Conservation (phyloP, 2,888 invertebrate genomes). For the Eledona agricola region DNA sequence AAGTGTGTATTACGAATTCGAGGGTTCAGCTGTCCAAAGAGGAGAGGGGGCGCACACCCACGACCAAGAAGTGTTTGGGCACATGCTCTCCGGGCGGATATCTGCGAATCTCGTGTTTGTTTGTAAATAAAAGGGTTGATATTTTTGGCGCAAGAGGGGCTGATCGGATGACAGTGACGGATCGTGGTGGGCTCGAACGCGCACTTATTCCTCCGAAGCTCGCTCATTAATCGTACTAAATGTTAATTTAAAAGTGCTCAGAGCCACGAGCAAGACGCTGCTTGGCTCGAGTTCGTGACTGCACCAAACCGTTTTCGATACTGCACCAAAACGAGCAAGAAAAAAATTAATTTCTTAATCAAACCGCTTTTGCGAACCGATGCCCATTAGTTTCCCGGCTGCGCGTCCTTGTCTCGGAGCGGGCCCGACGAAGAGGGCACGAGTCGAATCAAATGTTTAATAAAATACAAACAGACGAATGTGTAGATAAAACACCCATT, state of each 20-base stretch:
- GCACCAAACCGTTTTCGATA: constrained; percentile 26
- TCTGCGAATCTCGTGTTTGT: constrained; percentile 29
- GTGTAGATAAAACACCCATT: constrained; percentile 59
- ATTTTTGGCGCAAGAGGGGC: constrained; percentile 1
- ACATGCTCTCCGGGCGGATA: constrained; percentile 12
- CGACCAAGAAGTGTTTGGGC: constrained; percentile 16
- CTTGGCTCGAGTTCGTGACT: constrained; percentile 24
- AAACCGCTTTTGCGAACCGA: constrained; percentile 40
- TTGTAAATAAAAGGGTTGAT: constrained; percentile 29
- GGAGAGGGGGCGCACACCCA: constrained; percentile 9
- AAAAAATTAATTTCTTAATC: constrained; percentile 49
- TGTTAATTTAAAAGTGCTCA: too few relatives aligned
- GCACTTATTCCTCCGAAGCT: too few relatives aligned
- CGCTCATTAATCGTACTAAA: too few relatives aligned
- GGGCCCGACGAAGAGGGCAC: constrained; percentile 39
- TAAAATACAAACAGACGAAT: constrained; percentile 58
- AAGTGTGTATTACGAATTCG: constrained; percentile 23
- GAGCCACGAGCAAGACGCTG: not conserved
- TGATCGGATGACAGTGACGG: constrained; percentile 11
- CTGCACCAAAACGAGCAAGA: constrained; percentile 23
- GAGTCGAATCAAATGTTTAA: constrained; percentile 54
- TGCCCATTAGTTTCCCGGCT: constrained; percentile 42
- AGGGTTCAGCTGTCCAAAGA: constrained; percentile 22
- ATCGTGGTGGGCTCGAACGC: too few relatives aligned
- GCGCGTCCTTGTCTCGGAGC: constrained; percentile 38